These are phyloP conservation scores for Discoglossus pictus DNA, from an alignment of 2,797 vertebrate genomes.

Conservation along the genomic window DNA sequence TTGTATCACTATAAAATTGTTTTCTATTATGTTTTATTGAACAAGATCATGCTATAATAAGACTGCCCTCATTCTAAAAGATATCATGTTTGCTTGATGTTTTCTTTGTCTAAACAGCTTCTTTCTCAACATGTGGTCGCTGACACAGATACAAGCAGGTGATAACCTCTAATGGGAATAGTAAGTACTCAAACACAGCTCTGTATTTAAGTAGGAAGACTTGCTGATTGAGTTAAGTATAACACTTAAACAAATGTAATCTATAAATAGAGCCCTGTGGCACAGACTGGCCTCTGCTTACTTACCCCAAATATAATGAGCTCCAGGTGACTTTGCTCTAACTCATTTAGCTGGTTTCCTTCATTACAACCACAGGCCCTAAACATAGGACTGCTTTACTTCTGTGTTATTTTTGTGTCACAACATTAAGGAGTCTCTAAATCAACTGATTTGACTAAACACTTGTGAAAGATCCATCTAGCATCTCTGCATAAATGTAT, in stretches of 20 bases:
- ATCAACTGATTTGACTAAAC: not conserved
- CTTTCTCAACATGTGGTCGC: too few relatives aligned
- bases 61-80: too few relatives aligned
- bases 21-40: too few relatives aligned
- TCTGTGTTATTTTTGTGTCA: constrained; percentile 1
- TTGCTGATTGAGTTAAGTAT: constrained; percentile 2
- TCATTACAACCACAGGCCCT: constrained; percentile 1
- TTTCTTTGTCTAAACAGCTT: too few relatives aligned
- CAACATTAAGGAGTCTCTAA: not conserved
- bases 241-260: not conserved
- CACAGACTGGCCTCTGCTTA: not conserved
- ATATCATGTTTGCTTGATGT: too few relatives aligned
- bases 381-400: not conserved
- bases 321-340: constrained; percentile 11
- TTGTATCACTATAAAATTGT: too few relatives aligned
- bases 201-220: not conserved
- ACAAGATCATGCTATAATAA: too few relatives aligned
- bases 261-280: constrained; percentile 1
- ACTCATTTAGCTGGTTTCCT: not conserved
- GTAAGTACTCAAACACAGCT: not conserved
- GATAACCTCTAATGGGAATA: not conserved
- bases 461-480: too few relatives aligned
- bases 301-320: constrained; percentile 3
- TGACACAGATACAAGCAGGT: too few relatives aligned
- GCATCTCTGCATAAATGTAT: too few relatives aligned